These are phyloP conservation scores for Slavum lentiscoides DNA, from an alignment of 2,888 invertebrate genomes.

Conservation along the genomic window DNA sequence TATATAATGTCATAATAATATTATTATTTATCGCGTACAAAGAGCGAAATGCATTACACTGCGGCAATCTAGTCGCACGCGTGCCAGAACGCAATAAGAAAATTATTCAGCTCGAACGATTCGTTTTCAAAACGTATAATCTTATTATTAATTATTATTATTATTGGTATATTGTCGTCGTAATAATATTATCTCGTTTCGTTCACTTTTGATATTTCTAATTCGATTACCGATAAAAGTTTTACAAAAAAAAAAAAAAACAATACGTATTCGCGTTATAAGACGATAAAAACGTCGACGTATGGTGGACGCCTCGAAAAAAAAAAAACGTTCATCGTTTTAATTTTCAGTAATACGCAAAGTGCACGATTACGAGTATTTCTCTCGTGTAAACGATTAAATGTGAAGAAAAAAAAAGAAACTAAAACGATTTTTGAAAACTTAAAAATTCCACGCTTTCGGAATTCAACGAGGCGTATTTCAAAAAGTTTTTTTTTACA, in stretches of 20 bases:
- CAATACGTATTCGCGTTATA: background rate
- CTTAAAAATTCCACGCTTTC: too few species aligned
- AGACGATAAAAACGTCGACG: background rate
- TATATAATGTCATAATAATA: background rate
- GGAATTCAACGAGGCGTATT: too few species aligned
- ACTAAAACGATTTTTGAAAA: too few species aligned
- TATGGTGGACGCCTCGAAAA: background rate
- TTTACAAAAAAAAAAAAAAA: background rate
- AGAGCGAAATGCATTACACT: too few species aligned
- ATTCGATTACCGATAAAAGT: background rate
- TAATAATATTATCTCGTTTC: background rate
- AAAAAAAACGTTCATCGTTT: too few species aligned
- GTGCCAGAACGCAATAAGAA: background rate
- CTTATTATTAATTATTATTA: background rate
- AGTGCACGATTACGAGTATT: too few species aligned
- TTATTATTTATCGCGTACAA: too few species aligned
- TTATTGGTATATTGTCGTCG: too few species aligned
- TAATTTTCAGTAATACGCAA: too few species aligned
- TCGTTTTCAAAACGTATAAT: background rate
- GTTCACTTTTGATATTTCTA: background rate
- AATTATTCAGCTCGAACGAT: background rate
- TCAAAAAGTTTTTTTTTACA: too few species aligned
- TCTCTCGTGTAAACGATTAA: too few species aligned
- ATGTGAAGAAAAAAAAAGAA: too few species aligned
- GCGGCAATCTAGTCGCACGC: background rate